Evolutionary conservation across 2,113 vertebrate species (phyloP), one percentile per base, ranked within the genome.

Genomic region (Pomatorhinus ruficollis): DNA sequence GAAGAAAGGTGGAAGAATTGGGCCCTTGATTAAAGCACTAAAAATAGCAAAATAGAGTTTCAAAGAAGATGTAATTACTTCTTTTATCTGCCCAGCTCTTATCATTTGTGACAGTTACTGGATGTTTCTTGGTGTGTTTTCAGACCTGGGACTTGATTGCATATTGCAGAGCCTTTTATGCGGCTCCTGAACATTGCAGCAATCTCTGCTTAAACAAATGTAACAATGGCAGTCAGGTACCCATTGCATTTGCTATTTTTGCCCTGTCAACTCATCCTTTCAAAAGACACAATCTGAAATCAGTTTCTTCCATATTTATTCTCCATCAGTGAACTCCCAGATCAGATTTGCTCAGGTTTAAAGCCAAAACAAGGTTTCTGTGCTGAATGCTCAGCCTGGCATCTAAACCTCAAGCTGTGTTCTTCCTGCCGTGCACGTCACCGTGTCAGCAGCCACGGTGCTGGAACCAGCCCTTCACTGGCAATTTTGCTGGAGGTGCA

Each of bases 171-270:
- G 85, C 10, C 90, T 95, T 91, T 93, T 95, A 84, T 83, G 74
- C 6, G 0, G 78, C 89, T 82, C 82, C 74, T 93, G 89, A 94
- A 90, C 90, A 77, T 60, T 63, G 87, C 91, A 61, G 93, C 95
- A 95, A 95, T 95, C 77, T 95, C 92, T 92, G 52, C 95, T 96
- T 96, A 97, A 97, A 97, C 93, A 95, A 97, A 95, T 95, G 69
- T 90, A 97, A 96, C 95, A 96, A 94, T 87, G 83, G 76, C 37
- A 97, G 90, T 75, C 88, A 60, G 93, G 80, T 92, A 92, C 92
- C 84, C 71, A 92, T 71, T 95, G 95, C 95, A 92, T 87, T 92
- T 95, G 93, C 89, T 95, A 75, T 90, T 97, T 97, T 89, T 93
- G 82, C 91, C 82, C 91, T 89, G 84, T 95, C 95, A 97, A 85